Evolutionary conservation across 2,888 invertebrate species (phyloP), one percentile per base, ranked within the genome.

Genomic region (Gastrophysa polygoni): DNA sequence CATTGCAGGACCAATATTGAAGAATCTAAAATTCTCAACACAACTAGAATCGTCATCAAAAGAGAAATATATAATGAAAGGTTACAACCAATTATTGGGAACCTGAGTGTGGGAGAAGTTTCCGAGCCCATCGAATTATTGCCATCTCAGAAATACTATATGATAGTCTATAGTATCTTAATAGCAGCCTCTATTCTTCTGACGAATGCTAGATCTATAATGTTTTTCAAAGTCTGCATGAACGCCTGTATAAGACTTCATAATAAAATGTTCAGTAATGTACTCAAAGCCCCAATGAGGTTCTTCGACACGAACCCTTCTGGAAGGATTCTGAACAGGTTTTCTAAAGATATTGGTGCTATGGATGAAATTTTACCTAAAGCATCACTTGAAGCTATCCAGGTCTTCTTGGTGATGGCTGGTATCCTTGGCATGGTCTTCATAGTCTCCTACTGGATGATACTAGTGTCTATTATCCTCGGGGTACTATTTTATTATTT

Each of bases 261-360:
- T 80, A 88, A 90, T 74, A 82, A 81, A 21, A 93, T 95, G 92
- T 92, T 95, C 79, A 82, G 85, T 17, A 86, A 89, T 70, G 85
- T 95, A 32, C 79, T 94, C 8, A 83, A 89, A 64, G 89, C 92
- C 0, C 90, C 91, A 0, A 90, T 93, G 85, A 82, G 87, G 20
- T 95, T 95, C 82, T 95, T 95, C 78, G 91, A 93, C 77, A 89
- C 87, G 5, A 93, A 94, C 79, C 91, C 94, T 61, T 51, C 14
- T 88, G 92, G 93, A 29, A 86, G 91, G n/a, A 89, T 93, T 69
- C 83, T 93, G 55, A 93, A 93, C 80, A 82, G 93, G 57, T 93
- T 93, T 80, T 91, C 93, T 0, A 93, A 93, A 77, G 93, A 94
- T 75, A 88, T 92, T 80, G 92, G 92, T 0, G 83, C 89, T 1